A percentile compares a stretch with the other conserved stretches of the same genome.
These are phyloP conservation scores for Rhaphigaster nebulosa DNA, from an alignment of 2,888 invertebrate species.

Conservation along the genomic window DNA sequence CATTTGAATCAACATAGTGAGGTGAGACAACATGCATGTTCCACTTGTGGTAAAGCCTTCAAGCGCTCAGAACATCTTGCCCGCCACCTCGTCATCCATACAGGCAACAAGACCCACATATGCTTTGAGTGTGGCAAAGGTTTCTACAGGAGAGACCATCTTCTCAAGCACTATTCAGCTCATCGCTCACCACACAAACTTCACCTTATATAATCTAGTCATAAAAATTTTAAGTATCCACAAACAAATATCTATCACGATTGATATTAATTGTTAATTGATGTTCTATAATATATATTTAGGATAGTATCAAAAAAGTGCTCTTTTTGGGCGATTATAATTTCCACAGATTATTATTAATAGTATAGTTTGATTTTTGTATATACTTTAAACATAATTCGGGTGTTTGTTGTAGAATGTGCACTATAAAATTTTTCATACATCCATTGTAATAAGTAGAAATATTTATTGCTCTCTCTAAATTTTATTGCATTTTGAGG, in stretches of 20 bases:
- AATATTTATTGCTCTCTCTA: conserved; percentile 31
- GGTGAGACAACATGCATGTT: conserved; percentile 68
- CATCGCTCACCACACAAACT: conserved; percentile 66
- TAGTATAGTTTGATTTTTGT: conserved; percentile 26
- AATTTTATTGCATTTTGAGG: background rate
- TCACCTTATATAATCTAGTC: conserved; percentile 50
- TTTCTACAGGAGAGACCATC: conserved; percentile 72
- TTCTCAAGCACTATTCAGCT: conserved; percentile 71
- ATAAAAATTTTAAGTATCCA: background rate
- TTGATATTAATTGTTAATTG: conserved; percentile 21
- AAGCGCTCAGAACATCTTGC: conserved; percentile 72
- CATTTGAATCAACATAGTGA: conserved; percentile 71
- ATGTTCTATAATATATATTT: background rate
- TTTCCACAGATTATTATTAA: conserved; percentile 10
- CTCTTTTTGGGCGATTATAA: conserved; percentile 1
- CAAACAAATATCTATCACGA: background rate
- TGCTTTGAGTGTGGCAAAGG: conserved; percentile 70
- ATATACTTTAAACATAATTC: background rate
- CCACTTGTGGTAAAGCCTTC: conserved; percentile 67
- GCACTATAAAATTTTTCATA: conserved; percentile 26
- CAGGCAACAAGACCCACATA: conserved; percentile 70
- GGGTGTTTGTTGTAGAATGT: conserved; percentile 32
- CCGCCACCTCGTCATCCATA: conserved; percentile 72
- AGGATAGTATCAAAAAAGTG: conserved; percentile 26
- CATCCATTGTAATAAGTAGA: conserved; percentile 31